A percentile compares a stretch with the other conserved stretches of the same genome.
Conservation (phyloP, 2,113 vertebrate species). For the Chaenogobius annularis region DNA sequence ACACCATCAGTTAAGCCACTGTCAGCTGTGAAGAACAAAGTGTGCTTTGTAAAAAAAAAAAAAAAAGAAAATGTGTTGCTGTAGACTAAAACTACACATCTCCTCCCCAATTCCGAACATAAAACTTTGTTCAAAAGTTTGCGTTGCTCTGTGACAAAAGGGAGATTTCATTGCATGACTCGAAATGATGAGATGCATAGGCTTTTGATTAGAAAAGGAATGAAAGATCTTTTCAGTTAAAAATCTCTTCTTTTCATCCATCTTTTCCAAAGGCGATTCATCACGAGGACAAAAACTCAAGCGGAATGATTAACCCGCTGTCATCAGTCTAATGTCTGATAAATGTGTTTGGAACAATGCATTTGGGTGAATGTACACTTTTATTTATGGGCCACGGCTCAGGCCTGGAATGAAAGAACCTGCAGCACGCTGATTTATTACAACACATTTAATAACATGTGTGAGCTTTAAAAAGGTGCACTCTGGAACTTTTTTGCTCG, state of each 20-base stretch:
- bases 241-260: conserved; percentile 6
- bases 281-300: not conserved
- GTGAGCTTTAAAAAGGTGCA: not conserved
- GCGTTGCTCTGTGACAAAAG: not conserved
- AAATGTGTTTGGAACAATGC: conserved; percentile 2
- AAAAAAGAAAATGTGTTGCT: too few species aligned
- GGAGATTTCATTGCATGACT: not conserved
- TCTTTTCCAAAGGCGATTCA: not conserved
- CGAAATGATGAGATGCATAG: not conserved
- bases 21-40: too few species aligned
- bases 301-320: not conserved
- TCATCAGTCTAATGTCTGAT: conserved; percentile 3
- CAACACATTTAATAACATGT: not conserved
- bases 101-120: not conserved
- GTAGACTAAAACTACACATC: too few species aligned
- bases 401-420: not conserved
- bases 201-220: conserved; percentile 1
- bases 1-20: too few species aligned
- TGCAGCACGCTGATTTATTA: not conserved
- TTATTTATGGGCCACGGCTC: not conserved
- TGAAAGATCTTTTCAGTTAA: not conserved
- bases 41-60: too few species aligned
- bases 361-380: conserved; percentile 4
- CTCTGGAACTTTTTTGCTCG: too few species aligned
- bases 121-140: not conserved